Base-by-base conservation (phyloP, 2,113 vertebrate genomes). In the Scartelaos histophorus region DNA sequence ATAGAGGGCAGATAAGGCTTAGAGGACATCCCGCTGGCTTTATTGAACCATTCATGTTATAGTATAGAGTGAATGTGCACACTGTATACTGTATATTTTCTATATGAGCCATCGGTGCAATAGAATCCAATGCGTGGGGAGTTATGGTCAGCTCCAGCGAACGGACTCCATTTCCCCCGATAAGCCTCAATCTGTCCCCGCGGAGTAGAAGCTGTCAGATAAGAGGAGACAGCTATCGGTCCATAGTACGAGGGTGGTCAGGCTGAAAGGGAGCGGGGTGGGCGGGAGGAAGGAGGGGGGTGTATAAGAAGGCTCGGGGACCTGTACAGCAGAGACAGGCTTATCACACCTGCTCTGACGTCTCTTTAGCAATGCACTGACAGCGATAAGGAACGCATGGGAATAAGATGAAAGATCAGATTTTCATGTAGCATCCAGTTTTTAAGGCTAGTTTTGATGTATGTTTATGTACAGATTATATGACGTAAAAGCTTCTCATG, bases 181-280 rank as follows among this genome's bases (percentile, higher is more conserved):
- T 68, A 60, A 74, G 68, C 83, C 70, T 69, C 67, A 49, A 87
- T 87, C 80, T 85, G 73, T 84, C 91, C 83, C 84, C 73, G 67
- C 19, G 80, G 90, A 90, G 73, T 76, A 80, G 87, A 85, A 76
- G 82, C 85, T 82, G 82, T 77, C 83, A 83, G 91, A 93, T 87
- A 90, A 87, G 79, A 84, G 29, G 46, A 67, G 88, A 90, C 87
- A 89, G 82, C 80, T 85, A 92, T 92, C 90, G 53, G 75, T 89
- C 88, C 71, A 67, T 87, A 13, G 75, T 47, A 75, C 17, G 29
- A 64, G 66, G 72, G 67, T 76, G 84, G 87, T 90, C 89, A 89
- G 46, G 53, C 78, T 85, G 78, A 66, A 80, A 75, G 80, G 74
- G 80, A 84, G 67, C 13, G 25, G 13, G 73, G 35, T 70, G 46